Conservation (phyloP, 30 jellyfish, hydroid and myxozoan genomes). For the Clytia hemisphaerica region DNA sequence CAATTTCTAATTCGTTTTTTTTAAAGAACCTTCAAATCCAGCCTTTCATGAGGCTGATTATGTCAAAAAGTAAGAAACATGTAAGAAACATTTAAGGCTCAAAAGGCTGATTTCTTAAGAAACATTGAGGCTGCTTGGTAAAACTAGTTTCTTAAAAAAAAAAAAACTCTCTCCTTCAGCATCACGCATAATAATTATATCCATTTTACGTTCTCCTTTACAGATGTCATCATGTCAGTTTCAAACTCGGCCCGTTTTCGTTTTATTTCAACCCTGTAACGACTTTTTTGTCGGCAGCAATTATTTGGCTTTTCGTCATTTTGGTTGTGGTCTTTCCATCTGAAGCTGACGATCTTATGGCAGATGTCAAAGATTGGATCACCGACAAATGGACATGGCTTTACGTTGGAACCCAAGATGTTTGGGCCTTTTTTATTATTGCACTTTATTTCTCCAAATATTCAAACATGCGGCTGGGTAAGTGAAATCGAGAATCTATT, state of each 20-base stretch:
- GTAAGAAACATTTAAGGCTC: too few species aligned
- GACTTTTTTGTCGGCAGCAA: constrained; percentile 60
- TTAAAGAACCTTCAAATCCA: too few species aligned
- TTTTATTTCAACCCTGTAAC: constrained; percentile 74
- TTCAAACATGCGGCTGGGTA: constrained; percentile 62
- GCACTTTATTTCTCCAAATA: constrained; percentile 72
- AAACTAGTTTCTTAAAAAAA: too few species aligned
- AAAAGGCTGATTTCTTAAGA: too few species aligned
- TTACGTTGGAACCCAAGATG: constrained; percentile 90
- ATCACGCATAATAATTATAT: too few species aligned
- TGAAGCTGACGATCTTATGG: constrained; percentile 41
- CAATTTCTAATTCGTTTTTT: too few species aligned
- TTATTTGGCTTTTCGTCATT: constrained; percentile 76
- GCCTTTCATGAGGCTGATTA: too few species aligned
- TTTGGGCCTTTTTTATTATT: constrained; percentile 78
- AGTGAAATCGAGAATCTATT: too few species aligned
- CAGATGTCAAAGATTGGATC: constrained; percentile 58
- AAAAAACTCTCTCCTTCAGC: too few species aligned
- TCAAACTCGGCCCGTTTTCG: constrained; percentile 39
- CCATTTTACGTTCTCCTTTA: too few species aligned
- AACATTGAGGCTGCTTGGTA: too few species aligned
- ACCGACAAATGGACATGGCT: constrained; percentile 89
- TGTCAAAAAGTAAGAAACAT: too few species aligned
- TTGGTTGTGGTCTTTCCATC: constrained; percentile 55
- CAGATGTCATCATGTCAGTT: constrained; percentile 52